These are phyloP conservation scores for Odobenus rosmarus DNA, from an alignment of 2,113 vertebrate genomes.

Conservation along the genomic window DNA sequence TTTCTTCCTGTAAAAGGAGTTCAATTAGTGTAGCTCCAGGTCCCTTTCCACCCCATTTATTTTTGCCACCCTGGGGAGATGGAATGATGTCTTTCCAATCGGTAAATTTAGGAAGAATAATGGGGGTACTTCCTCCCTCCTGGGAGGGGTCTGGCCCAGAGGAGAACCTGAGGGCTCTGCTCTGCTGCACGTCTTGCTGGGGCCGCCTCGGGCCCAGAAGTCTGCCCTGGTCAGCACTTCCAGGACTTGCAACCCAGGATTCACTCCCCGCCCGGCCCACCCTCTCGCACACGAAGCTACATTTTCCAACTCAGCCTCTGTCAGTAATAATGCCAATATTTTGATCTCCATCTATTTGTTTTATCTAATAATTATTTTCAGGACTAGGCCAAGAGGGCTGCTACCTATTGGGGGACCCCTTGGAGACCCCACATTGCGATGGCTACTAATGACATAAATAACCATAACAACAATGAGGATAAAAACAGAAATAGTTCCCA, in stretches of 20 bases:
- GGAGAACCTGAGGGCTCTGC: background rate
- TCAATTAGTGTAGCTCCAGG: background rate
- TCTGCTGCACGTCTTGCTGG: accelerated
- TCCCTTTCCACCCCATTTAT: background rate
- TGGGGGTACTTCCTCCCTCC: background rate
- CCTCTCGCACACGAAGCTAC: background rate
- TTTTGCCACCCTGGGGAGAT: background rate
- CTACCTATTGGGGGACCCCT: background rate
- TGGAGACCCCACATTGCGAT: background rate
- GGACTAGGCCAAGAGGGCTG: background rate
- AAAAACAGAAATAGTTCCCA: background rate
- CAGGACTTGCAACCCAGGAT: background rate
- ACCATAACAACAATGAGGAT: background rate
- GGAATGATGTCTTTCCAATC: background rate
- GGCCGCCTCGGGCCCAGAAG: accelerated
- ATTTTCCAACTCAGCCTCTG: background rate
- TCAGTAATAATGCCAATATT: background rate
- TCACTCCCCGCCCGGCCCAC: accelerated
- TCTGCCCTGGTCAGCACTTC: background rate
- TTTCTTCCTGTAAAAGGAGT: background rate
- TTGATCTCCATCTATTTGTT: background rate
- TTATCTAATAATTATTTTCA: background rate
- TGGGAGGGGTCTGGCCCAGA: background rate
- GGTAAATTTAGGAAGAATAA: background rate
- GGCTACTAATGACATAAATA: background rate